Base-by-base conservation (phyloP, 1,140 invertebrate species). In the Drosophila ficusphila region DNA sequence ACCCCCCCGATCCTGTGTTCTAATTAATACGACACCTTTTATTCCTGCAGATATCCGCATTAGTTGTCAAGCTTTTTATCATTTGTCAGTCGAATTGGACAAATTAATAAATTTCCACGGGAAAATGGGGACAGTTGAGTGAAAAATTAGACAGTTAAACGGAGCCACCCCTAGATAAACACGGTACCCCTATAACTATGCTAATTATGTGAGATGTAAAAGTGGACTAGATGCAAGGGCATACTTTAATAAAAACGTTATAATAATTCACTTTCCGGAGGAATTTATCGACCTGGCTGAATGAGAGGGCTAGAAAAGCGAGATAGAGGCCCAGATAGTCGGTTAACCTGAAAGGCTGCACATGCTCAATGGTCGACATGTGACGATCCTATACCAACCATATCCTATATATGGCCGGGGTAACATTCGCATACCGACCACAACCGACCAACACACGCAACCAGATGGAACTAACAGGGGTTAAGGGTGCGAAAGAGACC, bases 101-200 rank as follows among this genome's bases (percentile, higher is more conserved):
- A 86, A 86, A 86, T 86, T 86, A 81, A 86, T 88, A 86, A 88
- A 86, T 86, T 74, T 86, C 72, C 77, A 65, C 65, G 73, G 58
- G 57, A 51, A 74, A 82, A 82, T 83, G 79, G 78, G 75, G 82
- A 86, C 79, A 85, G 81, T 86, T 85, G 76, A 85, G 81, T 85
- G 76, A 85, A 85, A 85, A 86, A 86, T 85, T 86, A 68, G 79
- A 86, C 81, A 85, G 65, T 73, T 76, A 78, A 62, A 14, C 57
- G 46, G 18, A 46, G 53, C 21, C 11, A 53, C 54, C 16, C 73
- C 49, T 64, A 71, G 52, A 19, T 42, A 64, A 64, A 58, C 54
- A 58, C 25, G 18, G 21, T 39, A 70, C 79, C 76, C 65, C 65
- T 62, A 81, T 79, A 73, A 73, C 68, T 86, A 85, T 85, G 79